Base-by-base conservation (phyloP, 2,113 vertebrate species). In the Phalacrocorax brasilianus region DNA sequence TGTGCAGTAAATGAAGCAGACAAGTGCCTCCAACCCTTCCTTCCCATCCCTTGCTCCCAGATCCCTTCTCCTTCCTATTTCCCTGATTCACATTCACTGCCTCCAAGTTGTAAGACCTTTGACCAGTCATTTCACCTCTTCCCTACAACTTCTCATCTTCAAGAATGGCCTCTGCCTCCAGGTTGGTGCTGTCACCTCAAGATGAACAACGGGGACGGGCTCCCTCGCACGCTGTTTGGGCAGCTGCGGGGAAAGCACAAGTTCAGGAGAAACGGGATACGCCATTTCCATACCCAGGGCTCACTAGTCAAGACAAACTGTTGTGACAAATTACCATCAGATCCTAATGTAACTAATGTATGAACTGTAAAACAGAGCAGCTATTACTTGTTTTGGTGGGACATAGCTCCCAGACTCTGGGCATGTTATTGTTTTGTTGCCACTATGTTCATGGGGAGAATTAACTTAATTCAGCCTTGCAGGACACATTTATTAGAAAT, bases 1-100 rank as follows among this genome's bases (percentile, higher is more conserved):
- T 14, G 26, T 79, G 66, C 44, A 82, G 70, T 65, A 97, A 96
- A 95, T 58, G 73, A 94, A 94, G 87, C 88, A 94, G 26, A 79
- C 1, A 21, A 92, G 59, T 44, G 59, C 23, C 56, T 86, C 63
- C 56, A 56, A 35, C 65, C 77, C 52, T 85, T 68, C 56, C 85
- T 91, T 68, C 49, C 65, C 56, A 81, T 42, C 3, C 14, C 26
- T 33, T 47, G 28, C 35, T 61, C 47, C 76, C 26, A 67, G 42
- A 80, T 27, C 32, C 47, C 9, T 55, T 59, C n/a, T 77, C 52
- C 45, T 86, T 83, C 85, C 9, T 14, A 23, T n/a, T 67, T 93
- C 32, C 40, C 16, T 23, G 19, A 74, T 14, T 68, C 35, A 14
- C 9, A 81, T 22, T 55, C 0, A 0, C 38, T 52, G n/a, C 20